Percentiles rank a stretch among this genome's conserved stretches.
Conservation (phyloP, 1,140 invertebrate species). For the Helicoverpa zea region DNA sequence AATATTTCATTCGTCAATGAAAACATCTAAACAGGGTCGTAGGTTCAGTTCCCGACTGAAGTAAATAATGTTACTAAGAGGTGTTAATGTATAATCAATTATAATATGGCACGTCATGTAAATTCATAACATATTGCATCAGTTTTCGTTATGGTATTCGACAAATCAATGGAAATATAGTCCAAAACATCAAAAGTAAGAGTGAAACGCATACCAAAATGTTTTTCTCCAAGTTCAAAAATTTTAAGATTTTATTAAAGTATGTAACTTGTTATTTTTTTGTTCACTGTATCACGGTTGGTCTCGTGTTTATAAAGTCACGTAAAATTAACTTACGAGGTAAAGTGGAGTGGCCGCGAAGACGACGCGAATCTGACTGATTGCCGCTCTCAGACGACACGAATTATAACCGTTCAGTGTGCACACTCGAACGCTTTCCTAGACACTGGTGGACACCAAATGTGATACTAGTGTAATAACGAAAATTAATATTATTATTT, state of each 20-base stretch:
- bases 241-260: too few relatives aligned
- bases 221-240: too few relatives aligned
- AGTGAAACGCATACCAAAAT: too few relatives aligned
- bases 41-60: background rate
- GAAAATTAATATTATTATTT: background rate
- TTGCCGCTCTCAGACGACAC: background rate
- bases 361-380: constrained; percentile 34
- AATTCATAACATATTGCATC: background rate
- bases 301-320: background rate
- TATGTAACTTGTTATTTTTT: background rate
- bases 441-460: background rate
- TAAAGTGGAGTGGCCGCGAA: background rate
- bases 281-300: background rate
- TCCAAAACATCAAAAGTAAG: too few relatives aligned
- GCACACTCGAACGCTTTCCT: background rate
- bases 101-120: background rate
- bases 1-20: too few relatives aligned
- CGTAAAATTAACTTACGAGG: constrained; percentile 10
- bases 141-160: background rate
- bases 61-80: background rate
- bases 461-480: background rate
- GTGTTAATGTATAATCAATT: background rate
- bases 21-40: background rate
- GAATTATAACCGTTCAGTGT: constrained; percentile 36
- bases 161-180: too few relatives aligned